Percentiles rank a stretch among this genome's conserved stretches.
Conservation (phyloP, 2,113 vertebrate genomes). For the Phrynocephalus versicolor region DNA sequence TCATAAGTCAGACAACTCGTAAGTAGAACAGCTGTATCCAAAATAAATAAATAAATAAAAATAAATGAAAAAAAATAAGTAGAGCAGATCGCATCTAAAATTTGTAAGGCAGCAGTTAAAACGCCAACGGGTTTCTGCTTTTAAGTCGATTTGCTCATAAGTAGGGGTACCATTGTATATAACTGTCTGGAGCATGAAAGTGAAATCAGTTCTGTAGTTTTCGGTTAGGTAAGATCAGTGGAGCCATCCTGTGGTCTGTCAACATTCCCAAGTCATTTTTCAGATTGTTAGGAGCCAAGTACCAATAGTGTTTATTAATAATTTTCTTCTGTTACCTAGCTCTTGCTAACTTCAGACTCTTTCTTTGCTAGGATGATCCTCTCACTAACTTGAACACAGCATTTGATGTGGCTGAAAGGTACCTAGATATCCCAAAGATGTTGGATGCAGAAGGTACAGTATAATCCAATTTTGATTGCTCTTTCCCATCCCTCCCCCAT, state of each 20-base stretch:
- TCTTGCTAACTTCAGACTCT: conserved; percentile 4
- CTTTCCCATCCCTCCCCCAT: neutral
- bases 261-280: neutral
- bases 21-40: no score
- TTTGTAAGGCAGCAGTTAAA: no score
- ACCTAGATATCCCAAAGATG: conserved; percentile 95
- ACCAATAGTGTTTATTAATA: neutral
- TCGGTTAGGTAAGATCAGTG: neutral
- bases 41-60: no score
- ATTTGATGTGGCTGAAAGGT: conserved; percentile 93
- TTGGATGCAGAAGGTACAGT: conserved; percentile 92
- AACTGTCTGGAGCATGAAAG: neutral
- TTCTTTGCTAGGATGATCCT: conserved; percentile 83
- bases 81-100: no score
- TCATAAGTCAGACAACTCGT: no score
- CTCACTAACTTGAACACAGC: conserved; percentile 94
- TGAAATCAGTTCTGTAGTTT: neutral
- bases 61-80: no score
- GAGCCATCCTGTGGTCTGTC: neutral
- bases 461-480: conserved; percentile 39
- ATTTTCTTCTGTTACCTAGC: conserved; percentile 1
- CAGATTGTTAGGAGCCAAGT: neutral
- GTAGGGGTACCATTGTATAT: no score
- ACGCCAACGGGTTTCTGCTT: no score
- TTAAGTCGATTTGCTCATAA: no score